These are phyloP conservation scores for Cathartes aura DNA, from an alignment of 2,113 vertebrate species.

Conservation along the genomic window DNA sequence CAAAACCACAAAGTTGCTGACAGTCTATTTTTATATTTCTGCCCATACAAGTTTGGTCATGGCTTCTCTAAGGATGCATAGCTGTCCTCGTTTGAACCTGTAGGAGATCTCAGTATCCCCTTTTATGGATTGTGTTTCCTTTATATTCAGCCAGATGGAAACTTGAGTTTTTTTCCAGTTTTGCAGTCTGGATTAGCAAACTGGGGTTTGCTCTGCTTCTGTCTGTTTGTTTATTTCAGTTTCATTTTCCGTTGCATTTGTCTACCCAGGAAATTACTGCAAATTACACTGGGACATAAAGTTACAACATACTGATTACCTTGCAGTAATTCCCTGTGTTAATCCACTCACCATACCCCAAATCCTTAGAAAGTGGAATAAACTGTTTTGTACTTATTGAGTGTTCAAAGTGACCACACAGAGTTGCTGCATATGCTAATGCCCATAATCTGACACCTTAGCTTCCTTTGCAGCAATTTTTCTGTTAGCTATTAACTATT, in stretches of 20 bases:
- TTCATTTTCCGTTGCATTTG: neutral
- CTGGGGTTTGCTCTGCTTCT: neutral
- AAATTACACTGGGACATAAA: neutral
- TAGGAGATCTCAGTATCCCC: neutral
- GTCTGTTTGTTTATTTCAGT: neutral
- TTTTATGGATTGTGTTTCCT: neutral
- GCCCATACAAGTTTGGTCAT: neutral
- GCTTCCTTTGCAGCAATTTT: neutral
- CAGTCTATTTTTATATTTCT: neutral
- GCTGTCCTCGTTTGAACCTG: neutral
- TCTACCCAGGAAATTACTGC: neutral
- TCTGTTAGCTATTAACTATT: neutral
- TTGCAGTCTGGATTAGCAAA: neutral
- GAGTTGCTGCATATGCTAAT: neutral
- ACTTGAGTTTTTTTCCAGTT: neutral
- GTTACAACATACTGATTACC: neutral
- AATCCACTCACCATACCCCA: neutral
- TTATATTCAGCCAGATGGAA: conserved; percentile 24
- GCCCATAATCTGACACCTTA: neutral
- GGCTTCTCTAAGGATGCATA: neutral
- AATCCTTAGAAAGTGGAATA: neutral
- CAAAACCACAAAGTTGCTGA: neutral
- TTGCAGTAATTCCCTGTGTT: neutral
- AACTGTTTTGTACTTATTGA: neutral
- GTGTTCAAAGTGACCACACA: neutral